Conservation (phyloP, 2,888 invertebrate genomes). For the Epirrhoe tristata region DNA sequence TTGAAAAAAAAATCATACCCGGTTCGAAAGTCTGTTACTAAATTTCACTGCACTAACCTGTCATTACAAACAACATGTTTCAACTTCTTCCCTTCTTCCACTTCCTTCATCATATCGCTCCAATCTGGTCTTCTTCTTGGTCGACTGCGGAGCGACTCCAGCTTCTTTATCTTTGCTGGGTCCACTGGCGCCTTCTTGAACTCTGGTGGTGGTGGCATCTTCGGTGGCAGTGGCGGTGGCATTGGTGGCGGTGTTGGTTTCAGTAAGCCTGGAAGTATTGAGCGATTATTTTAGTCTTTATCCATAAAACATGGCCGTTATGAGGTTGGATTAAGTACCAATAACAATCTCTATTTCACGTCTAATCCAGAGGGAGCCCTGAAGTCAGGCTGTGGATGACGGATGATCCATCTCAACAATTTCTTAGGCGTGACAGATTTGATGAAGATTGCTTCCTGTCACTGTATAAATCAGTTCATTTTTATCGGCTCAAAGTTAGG, state of each 20-base stretch:
- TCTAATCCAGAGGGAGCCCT: no score
- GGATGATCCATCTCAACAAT: no score
- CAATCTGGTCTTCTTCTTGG: constrained; percentile 94
- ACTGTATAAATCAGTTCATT: no score
- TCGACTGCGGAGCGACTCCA: constrained; percentile 91
- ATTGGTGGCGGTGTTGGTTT: constrained; percentile 86
- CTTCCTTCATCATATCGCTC: constrained; percentile 96
- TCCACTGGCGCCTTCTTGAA: constrained; percentile 86
- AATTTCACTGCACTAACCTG: constrained; percentile 57
- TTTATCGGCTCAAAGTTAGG: neutral
- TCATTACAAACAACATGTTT: constrained; percentile 95
- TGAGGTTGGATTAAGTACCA: no score
- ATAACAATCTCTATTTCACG: no score
- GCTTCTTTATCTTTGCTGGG: constrained; percentile 86
- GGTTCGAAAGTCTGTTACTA: no score
- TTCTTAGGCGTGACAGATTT: no score
- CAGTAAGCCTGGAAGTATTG: constrained; percentile 63
- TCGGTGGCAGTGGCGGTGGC: constrained; percentile 90
- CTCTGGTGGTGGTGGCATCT: constrained; percentile 85
- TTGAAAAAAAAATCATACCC: no score
- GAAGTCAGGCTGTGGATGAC: no score
- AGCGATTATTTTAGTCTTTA: neutral
- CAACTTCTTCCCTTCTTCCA: constrained; percentile 92
- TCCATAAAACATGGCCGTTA: no score
- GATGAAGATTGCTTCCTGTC: no score